Evolutionary conservation across 2,888 invertebrate genomes (phyloP), one percentile per base, ranked within the genome.

Genomic region (Drosophila picticornis): DNA sequence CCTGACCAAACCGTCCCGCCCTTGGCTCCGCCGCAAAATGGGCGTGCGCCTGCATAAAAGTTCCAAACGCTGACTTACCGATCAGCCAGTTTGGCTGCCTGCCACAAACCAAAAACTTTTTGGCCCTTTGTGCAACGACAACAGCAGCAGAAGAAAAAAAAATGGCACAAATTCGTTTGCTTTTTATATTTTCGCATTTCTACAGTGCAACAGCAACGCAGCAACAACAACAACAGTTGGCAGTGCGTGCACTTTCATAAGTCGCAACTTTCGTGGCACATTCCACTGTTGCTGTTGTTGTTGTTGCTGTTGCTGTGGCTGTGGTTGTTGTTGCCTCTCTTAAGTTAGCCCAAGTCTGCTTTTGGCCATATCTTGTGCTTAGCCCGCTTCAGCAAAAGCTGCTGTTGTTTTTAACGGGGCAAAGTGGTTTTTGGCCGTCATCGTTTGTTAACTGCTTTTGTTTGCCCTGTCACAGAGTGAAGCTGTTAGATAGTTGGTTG

Each of bases 171-270:
- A 75, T 72, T 63, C 68, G 55, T 70, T 84, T 80, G 72, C 65
- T 84, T 77, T 80, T 84, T 75, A 76, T 80, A 75, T 67, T 57
- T 57, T 63, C 43, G 46, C 51, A 70, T 52, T 70, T 71, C 46
- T 53, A 40, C 70, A 58, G 40, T 58, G 40, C 68, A 76, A 64
- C 68, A 76, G 27, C 65, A 61, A 53, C 72, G 65, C 22, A 46
- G 7, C 72, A 67, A 31, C 51, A 60, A 66, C 52, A 57, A 27
- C 50, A 57, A 2, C 52, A 63, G 56, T 55, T 72, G 56, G 71
- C 72, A 77, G 65, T 78, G 88, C 88, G 86, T 88, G 86, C 88
- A 88, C 86, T 86, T 88, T 88, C 88, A 88, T 86, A 86, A 86
- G 86, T 86, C 72, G 88, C 84, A 83, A 83, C 88, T 81, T 83